Percentiles rank a stretch among this genome's conserved stretches.
phyloP scores from a whole-genome alignment of 2,888 invertebrate species.

The Listrodromus nycthemerus region DNA sequence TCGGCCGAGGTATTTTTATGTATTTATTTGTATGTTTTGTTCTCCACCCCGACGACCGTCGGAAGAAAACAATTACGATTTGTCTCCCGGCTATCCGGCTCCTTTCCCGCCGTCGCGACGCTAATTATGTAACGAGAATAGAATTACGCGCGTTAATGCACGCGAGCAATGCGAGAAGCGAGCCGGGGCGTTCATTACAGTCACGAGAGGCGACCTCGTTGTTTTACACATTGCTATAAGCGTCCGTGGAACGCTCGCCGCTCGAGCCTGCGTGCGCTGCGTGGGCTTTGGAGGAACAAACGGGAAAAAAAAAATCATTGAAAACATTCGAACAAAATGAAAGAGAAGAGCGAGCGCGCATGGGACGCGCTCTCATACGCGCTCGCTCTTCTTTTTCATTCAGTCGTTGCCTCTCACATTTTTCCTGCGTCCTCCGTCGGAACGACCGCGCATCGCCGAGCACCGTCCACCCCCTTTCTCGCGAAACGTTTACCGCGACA shows the following conservation, averaged over 20 bases:
- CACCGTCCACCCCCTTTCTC: conserved; percentile 53
- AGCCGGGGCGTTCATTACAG: conserved; percentile 69
- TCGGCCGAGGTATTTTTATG: conserved; percentile 51
- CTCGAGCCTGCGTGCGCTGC: conserved; percentile 23
- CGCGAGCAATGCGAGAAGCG: conserved; percentile 65
- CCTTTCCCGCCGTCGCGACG: conserved; percentile 52
- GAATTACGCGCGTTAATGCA: conserved; percentile 66
- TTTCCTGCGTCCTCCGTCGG: conserved; percentile 25
- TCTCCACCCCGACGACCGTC: conserved; percentile 6
- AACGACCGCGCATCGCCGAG: neutral
- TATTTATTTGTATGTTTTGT: conserved; percentile 59
- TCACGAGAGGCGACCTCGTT: conserved; percentile 65
- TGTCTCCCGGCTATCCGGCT: conserved; percentile 38
- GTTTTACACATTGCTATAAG: conserved; percentile 23
- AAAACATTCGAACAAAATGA: no score
- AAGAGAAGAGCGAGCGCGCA: conserved; percentile 20
- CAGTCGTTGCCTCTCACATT: conserved; percentile 22
- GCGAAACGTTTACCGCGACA: conserved; percentile 67
- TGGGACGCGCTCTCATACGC: conserved; percentile 6
- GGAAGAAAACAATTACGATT: conserved; percentile 62
- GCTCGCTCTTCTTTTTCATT: conserved; percentile 30
- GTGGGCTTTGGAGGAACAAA: conserved; percentile 24
- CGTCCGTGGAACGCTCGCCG: conserved; percentile 14
- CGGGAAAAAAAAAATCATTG: conserved; percentile 16
- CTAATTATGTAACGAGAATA: conserved; percentile 73